phyloP scores from a whole-genome alignment of 1,140 invertebrate species.

The Bombyx mandarina region DNA sequence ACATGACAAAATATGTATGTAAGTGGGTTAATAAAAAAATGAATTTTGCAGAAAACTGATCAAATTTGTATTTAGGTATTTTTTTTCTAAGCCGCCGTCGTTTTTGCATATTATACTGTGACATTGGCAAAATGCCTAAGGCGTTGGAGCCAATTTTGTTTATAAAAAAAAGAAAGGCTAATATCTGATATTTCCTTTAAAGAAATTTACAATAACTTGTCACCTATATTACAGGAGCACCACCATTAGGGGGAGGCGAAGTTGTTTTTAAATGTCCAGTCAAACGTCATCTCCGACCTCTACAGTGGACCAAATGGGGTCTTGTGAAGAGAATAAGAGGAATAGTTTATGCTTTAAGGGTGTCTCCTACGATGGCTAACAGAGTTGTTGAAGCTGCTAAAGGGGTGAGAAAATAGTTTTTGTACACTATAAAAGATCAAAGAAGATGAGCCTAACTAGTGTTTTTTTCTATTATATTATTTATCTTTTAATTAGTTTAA shows the following conservation, averaged over 20 bases:
- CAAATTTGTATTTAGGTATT: too few species aligned
- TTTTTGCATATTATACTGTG: too few species aligned
- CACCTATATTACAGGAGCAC: conserved; percentile 51
- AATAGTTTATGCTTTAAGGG: conserved; percentile 87
- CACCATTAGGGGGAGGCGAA: conserved; percentile 93
- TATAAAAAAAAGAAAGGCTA: too few species aligned
- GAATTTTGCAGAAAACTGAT: too few species aligned
- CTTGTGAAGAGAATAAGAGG: conserved; percentile 96
- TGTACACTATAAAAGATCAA: not conserved
- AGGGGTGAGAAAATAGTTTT: conserved; percentile 66
- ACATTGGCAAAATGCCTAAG: too few species aligned
- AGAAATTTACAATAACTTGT: too few species aligned
- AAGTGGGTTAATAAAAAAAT: too few species aligned
- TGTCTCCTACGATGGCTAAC: conserved; percentile 92
- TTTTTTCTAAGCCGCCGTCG: too few species aligned
- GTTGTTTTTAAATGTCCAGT: conserved; percentile 91
- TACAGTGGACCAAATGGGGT: conserved; percentile 83
- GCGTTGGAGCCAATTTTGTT: too few species aligned
- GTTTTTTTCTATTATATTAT: not conserved
- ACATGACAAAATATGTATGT: too few species aligned
- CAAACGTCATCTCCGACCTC: conserved; percentile 68
- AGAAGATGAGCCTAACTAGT: too few species aligned
- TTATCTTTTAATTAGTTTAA: not conserved
- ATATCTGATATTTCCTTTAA: too few species aligned
- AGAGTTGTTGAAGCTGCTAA: conserved; percentile 94